Conservation (phyloP, 2,888 invertebrate species). For the Stenodera caucasica region DNA sequence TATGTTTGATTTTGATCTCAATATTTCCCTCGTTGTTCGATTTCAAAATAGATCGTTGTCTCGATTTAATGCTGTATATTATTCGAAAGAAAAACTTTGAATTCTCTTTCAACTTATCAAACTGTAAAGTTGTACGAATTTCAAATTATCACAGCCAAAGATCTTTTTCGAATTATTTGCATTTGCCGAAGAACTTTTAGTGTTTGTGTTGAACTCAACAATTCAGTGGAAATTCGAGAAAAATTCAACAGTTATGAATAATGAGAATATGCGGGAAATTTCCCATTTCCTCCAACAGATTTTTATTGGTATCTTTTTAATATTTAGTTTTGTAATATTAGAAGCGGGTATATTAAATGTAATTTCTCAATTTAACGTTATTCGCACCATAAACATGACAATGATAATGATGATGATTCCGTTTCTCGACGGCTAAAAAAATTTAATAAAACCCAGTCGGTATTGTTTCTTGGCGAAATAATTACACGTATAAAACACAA, state of each 20-base stretch:
- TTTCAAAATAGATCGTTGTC: background rate
- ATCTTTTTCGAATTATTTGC: too few relatives aligned
- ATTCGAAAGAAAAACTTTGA: background rate
- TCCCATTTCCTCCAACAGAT: background rate
- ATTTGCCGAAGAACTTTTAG: too few relatives aligned
- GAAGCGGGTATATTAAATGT: background rate
- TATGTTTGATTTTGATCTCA: slow-evolving; percentile 3
- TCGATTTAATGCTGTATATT: background rate
- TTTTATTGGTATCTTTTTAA: background rate
- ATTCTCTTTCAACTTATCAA: background rate
- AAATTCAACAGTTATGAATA: background rate
- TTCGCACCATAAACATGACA: background rate
- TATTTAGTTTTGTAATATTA: too few relatives aligned
- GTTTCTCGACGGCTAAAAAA: background rate
- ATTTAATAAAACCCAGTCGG: background rate
- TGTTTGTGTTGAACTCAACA: too few relatives aligned
- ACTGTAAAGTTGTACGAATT: background rate
- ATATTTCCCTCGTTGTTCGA: background rate
- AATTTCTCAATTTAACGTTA: background rate
- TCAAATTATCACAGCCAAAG: background rate
- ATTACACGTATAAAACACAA: background rate
- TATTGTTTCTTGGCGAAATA: background rate
- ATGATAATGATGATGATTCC: background rate
- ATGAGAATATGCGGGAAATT: background rate
- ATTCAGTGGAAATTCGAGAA: too few relatives aligned